Evolutionary conservation across 2,797 vertebrate species (phyloP).

Genomic region (Gorsachius magnificus): DNA sequence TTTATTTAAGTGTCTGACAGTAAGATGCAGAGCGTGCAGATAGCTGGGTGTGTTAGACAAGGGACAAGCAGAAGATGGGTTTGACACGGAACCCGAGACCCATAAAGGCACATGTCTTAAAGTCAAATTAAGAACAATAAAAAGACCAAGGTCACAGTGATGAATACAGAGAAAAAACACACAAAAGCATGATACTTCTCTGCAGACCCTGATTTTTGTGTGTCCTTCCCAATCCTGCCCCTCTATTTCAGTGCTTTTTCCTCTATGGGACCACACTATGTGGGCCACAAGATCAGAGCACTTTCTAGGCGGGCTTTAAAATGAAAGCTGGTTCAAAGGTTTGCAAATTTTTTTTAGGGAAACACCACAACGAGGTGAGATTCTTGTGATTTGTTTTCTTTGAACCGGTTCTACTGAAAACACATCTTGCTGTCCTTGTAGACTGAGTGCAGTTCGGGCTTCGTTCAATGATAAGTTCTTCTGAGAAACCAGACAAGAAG

Average conservation of each 20-base stretch:
- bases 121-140: not conserved
- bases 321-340: not conserved
- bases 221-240: not conserved
- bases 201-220: not conserved
- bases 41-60: not conserved
- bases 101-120: not conserved
- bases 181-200: not conserved
- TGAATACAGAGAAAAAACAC: not conserved
- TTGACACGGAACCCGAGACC: not conserved
- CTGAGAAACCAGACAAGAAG: not conserved
- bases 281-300: not conserved
- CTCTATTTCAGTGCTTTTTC: not conserved
- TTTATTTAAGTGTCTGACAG: not conserved
- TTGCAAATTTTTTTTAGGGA: not conserved
- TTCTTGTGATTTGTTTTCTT: not conserved
- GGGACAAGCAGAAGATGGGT: not conserved
- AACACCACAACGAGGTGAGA: not conserved
- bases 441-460: not conserved
- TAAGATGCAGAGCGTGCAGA: not conserved
- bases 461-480: not conserved
- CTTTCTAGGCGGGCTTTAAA: not conserved
- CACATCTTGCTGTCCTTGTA: not conserved
- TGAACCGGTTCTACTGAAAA: not conserved
- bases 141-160: not conserved
- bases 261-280: fast-evolving